Percentiles rank a stretch among this genome's conserved stretches.
phyloP scores from a whole-genome alignment of 2,888 invertebrate species.

The Protonemura montana region DNA sequence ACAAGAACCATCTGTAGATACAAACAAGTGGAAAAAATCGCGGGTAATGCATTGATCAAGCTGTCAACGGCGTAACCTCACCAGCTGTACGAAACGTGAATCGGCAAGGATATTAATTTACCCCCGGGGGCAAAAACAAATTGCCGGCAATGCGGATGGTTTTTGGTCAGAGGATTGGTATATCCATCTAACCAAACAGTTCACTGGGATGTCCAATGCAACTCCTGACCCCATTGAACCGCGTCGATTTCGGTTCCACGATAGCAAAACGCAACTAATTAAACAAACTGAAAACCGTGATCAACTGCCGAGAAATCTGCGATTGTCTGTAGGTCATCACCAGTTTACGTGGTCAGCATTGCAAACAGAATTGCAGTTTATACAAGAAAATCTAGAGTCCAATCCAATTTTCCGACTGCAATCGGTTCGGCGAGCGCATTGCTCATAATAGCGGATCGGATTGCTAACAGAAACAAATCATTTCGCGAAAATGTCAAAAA shows the following conservation, averaged over 20 bases:
- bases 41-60: background rate
- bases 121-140: background rate
- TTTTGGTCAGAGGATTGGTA: background rate
- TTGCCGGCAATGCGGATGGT: background rate
- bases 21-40: background rate
- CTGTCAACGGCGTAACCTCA: background rate
- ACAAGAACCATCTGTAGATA: background rate
- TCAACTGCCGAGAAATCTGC: background rate
- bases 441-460: too few species aligned
- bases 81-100: background rate
- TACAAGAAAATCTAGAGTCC: background rate
- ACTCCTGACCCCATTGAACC: constrained; percentile 7
- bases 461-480: too few species aligned
- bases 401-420: too few species aligned
- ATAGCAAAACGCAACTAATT: constrained; percentile 7
- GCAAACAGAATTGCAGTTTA: background rate
- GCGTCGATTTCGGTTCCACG: background rate
- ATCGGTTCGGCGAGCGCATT: too few species aligned
- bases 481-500: too few species aligned
- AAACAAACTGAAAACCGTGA: background rate
- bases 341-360: background rate
- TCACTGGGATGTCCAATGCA: background rate
- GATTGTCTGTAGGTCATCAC: background rate
- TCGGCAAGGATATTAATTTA: background rate
- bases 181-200: background rate